A percentile compares a stretch with the other conserved stretches of the same genome.
Evolutionary conservation across 1,140 invertebrate genomes (phyloP).

Genomic region (Cotesia typhae): DNA sequence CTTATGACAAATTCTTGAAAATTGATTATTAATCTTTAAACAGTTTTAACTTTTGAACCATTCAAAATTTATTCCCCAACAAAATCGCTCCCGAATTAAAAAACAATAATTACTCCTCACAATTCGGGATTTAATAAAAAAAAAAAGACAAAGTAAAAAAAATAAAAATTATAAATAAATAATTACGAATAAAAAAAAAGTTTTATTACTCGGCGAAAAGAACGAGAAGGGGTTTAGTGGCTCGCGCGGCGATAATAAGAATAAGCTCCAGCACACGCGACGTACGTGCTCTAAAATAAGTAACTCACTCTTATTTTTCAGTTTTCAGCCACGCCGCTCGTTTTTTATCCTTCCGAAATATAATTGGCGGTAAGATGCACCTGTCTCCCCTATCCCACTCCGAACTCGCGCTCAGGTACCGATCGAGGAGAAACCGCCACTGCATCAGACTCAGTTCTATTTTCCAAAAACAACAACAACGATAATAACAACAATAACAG

Average conservation of each 20-base stretch:
- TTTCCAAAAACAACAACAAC: background rate
- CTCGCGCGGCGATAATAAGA: slow-evolving; percentile 18
- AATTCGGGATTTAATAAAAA: too few relatives aligned
- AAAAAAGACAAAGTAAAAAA: too few relatives aligned
- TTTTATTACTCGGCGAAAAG: background rate
- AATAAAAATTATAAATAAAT: background rate
- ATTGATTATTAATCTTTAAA: too few relatives aligned
- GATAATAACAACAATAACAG: background rate
- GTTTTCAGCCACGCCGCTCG: slow-evolving; percentile 52
- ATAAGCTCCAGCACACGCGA: slow-evolving; percentile 24
- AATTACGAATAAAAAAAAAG: background rate
- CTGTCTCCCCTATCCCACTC: slow-evolving; percentile 57
- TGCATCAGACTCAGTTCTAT: slow-evolving; percentile 18
- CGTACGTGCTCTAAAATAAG: background rate
- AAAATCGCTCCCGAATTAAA: too few relatives aligned
- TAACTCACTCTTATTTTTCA: slow-evolving; percentile 51
- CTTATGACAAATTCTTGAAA: too few relatives aligned
- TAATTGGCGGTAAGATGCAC: slow-evolving; percentile 67
- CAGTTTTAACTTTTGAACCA: too few relatives aligned
- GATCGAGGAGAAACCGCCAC: slow-evolving; percentile 16
- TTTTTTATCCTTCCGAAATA: slow-evolving; percentile 64
- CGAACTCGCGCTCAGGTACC: slow-evolving; percentile 8
- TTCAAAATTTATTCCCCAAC: too few relatives aligned
- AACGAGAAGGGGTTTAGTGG: slow-evolving; percentile 16
- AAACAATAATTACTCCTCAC: too few relatives aligned